Percentiles rank a stretch among this genome's conserved stretches.
These are phyloP conservation scores for Cydia pomonella DNA, from an alignment of 1,140 invertebrate species.

Conservation along the genomic window DNA sequence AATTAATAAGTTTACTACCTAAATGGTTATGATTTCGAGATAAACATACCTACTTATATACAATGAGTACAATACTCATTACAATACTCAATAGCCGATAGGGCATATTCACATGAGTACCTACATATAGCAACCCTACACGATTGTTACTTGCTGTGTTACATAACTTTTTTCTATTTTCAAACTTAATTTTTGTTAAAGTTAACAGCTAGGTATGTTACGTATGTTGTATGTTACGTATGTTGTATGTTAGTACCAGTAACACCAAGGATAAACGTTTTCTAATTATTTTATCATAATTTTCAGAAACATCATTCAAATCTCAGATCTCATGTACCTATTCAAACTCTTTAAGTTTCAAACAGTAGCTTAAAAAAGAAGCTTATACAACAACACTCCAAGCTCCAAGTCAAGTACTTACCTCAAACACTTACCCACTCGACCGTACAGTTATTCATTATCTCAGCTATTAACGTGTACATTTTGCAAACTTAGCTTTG, in stretches of 20 bases:
- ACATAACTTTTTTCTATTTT: too few relatives aligned
- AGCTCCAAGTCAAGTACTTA: constrained; percentile 15
- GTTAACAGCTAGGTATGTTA: too few relatives aligned
- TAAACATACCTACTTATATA: background rate
- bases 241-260: too few relatives aligned
- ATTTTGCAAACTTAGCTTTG: constrained; percentile 11
- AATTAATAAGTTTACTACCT: background rate
- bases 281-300: background rate
- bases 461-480: constrained; percentile 25
- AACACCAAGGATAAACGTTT: too few relatives aligned
- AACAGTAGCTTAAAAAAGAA: constrained; percentile 13
- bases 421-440: constrained; percentile 24
- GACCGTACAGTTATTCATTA: constrained; percentile 15
- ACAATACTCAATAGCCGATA: too few relatives aligned
- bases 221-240: too few relatives aligned
- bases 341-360: background rate
- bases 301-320: background rate
- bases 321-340: background rate
- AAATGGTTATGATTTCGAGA: background rate
- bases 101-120: too few relatives aligned
- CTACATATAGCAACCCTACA: too few relatives aligned
- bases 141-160: too few relatives aligned
- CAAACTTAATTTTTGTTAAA: too few relatives aligned
- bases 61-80: too few relatives aligned
- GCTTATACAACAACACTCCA: background rate